Evolutionary conservation across 2,888 invertebrate species (phyloP), one percentile per base, ranked within the genome.

Genomic region (Pammene aurita): DNA sequence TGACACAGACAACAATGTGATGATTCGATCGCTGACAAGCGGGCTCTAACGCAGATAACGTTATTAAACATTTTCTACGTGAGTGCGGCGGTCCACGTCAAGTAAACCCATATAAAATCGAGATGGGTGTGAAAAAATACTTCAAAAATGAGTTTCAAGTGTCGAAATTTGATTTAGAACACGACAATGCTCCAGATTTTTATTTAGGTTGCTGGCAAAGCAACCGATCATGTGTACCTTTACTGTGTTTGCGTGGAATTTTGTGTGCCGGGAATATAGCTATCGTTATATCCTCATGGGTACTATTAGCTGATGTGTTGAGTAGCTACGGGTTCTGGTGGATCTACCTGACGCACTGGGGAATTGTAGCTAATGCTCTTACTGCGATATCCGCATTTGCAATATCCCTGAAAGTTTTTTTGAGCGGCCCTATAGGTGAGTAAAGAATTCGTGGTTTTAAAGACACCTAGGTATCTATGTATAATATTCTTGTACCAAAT

Each of bases 291-390:
- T 18, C 85, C 0, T 90, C 90, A 0, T 72, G 83, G 41, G 48
- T 56, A 38, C 71, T 83, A 1, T 42, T 90, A 18, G 81, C 77
- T 4, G 42, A 67, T 0, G 18, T 18, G 7, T n/a, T 61, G 0
- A 57, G 76, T 5, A 26, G 61, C 0, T 69, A 80, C 0, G 77
- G 77, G 0, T 78, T 74, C 62, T 90, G 90, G 90, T 81, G 81
- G n/a, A 84, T 89, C 71, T 91, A 81, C 63, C 74, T 92, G 74
- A 92, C 91, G 11, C 89, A 90, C 70, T 92, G 91, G 91, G 91
- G 91, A 0, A 67, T 91, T 0, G 0, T 87, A 0, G 73, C 87
- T 1, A 89, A 86, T 48, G 80, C 86, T 6, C 66, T 83, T 0
- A 78, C 87, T 7, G 76, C 87, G 14, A 84, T 80, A 44, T 77